Conservation (phyloP, 2,797 vertebrate species). For the Phoxinus dragarum region DNA sequence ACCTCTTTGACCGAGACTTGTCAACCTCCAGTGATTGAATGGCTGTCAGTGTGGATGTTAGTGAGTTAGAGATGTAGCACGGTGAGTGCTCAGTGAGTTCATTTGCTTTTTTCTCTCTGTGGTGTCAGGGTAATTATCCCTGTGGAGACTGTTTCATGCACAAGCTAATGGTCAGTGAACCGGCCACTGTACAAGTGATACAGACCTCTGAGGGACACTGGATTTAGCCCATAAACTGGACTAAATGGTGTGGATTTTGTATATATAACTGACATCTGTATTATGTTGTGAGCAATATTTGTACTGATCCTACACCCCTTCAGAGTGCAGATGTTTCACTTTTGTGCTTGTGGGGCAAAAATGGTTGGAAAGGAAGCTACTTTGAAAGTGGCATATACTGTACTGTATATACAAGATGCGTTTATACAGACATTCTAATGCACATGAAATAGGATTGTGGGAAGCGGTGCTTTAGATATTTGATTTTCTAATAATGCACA, state of each 20-base stretch:
- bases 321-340: not conserved
- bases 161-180: constrained; percentile 39
- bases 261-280: constrained; percentile 13
- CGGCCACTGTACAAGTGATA: not conserved
- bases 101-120: constrained; percentile 8
- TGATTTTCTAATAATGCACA: not conserved
- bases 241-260: constrained; percentile 8
- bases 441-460: not conserved
- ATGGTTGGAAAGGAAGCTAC: not conserved
- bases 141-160: constrained; percentile 18
- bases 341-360: constrained; percentile 13
- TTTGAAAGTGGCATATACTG: not conserved
- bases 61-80: not conserved
- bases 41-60: not conserved
- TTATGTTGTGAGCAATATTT: constrained; percentile 11
- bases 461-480: not conserved
- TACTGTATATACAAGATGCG: not conserved
- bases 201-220: constrained; percentile 15
- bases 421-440: not conserved
- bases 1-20: not conserved
- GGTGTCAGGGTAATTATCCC: constrained; percentile 6
- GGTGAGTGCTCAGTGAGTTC: not conserved
- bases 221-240: constrained; percentile 15
- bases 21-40: constrained; percentile 2
- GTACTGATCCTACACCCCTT: not conserved